Conservation (phyloP, 2,113 vertebrate species). For the Oreotrochilus melanogaster region DNA sequence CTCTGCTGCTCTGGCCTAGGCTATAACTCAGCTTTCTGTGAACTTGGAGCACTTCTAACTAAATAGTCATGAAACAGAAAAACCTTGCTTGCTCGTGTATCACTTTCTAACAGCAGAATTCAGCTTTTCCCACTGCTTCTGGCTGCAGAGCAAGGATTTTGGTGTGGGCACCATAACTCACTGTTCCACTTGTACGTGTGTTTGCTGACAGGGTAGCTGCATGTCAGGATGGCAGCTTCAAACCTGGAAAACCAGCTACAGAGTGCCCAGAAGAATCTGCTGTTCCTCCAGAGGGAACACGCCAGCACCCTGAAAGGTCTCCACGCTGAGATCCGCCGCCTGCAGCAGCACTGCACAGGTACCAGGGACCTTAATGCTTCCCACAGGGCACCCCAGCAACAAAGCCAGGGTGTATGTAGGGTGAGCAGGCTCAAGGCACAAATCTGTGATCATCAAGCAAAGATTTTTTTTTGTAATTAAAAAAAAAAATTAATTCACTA, state of each 20-base stretch:
- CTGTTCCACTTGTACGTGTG: fast-evolving
- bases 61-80: neutral
- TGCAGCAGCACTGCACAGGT: conserved; percentile 98
- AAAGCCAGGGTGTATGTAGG: fast-evolving
- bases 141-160: no score
- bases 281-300: conserved; percentile 95
- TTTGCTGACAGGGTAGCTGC: conserved; percentile 39
- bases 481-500: neutral
- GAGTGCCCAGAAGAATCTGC: conserved; percentile 95
- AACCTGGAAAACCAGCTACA: conserved; percentile 96
- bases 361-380: neutral
- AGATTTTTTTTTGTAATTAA: neutral
- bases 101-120: fast-evolving
- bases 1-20: neutral
- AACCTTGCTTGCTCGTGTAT: neutral
- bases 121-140: neutral
- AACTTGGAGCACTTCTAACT: neutral
- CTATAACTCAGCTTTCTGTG: neutral
- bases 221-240: conserved; percentile 87
- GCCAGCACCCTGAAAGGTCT: conserved; percentile 91
- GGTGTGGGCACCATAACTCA: fast-evolving
- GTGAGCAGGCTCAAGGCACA: fast-evolving
- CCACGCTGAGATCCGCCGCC: conserved; percentile 90
- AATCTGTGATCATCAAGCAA: neutral
- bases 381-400: neutral